These are phyloP conservation scores for Conus betulinus DNA, from an alignment of 1,140 invertebrate genomes.

Conservation along the genomic window DNA sequence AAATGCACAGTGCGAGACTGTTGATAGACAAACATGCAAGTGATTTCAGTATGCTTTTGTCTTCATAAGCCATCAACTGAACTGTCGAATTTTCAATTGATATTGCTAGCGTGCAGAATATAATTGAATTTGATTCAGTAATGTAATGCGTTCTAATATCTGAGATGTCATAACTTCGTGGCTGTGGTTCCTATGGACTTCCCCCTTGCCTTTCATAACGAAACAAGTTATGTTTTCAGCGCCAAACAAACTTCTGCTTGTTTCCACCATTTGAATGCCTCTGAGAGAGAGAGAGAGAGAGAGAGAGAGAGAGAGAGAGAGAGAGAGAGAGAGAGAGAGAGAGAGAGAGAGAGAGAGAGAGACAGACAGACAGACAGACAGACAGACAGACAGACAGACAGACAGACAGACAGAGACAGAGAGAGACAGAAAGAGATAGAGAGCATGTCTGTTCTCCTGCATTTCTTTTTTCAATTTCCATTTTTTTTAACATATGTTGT, in stretches of 20 bases:
- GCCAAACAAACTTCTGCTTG: background rate
- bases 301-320: background rate
- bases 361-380: background rate
- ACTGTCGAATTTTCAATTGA: too few relatives aligned
- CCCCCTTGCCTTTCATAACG: background rate
- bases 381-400: conserved; percentile 18
- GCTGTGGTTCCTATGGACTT: background rate
- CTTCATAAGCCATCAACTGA: too few relatives aligned
- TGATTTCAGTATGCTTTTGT: too few relatives aligned
- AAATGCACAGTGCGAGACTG: too few relatives aligned
- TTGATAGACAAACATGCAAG: too few relatives aligned
- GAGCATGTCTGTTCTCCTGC: background rate
- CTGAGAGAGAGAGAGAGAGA: too few relatives aligned
- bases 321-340: conserved; percentile 45
- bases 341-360: conserved; percentile 45
- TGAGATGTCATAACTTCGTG: background rate
- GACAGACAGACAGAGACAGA: conserved; percentile 41
- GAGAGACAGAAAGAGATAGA: conserved; percentile 46
- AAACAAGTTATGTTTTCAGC: background rate
- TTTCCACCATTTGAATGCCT: too few relatives aligned
- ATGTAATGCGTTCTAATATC: too few relatives aligned
- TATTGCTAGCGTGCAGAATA: too few relatives aligned
- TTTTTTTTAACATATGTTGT: too few relatives aligned
- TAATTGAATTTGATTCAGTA: too few relatives aligned
- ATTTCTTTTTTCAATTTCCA: too few relatives aligned